Percentiles rank a stretch among this genome's conserved stretches.
phyloP scores from a whole-genome alignment of 2,888 invertebrate species.

The Cantharis lateralis region DNA sequence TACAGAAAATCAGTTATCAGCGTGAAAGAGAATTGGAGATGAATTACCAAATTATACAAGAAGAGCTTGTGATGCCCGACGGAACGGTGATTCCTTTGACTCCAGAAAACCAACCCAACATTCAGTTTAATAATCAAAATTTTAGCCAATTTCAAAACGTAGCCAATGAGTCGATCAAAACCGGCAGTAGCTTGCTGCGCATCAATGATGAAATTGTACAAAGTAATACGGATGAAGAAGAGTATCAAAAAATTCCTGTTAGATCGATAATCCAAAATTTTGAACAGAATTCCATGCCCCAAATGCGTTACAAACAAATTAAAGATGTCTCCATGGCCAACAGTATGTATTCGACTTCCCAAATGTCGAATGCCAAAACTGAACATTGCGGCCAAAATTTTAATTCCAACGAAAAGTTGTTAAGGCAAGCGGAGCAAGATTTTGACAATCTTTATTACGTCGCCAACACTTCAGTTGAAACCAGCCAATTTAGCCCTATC shows the following conservation, averaged over 20 bases:
- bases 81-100: conserved; percentile 15
- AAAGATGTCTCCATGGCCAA: conserved; percentile 41
- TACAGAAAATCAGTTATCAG: conserved; percentile 51
- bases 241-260: conserved; percentile 56
- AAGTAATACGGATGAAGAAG: conserved; percentile 36
- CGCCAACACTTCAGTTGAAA: conserved; percentile 50
- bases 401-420: conserved; percentile 31
- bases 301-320: conserved; percentile 60
- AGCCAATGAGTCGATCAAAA: not conserved
- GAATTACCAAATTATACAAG: conserved; percentile 49
- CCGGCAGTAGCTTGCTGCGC: not conserved
- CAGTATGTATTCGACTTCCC: not conserved
- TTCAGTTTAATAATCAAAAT: not conserved
- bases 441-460: conserved; percentile 52
- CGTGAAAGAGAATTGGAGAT: conserved; percentile 49
- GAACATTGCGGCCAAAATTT: not conserved
- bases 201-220: not conserved
- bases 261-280: conserved; percentile 63
- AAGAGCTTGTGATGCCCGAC: conserved; percentile 42
- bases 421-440: conserved; percentile 47
- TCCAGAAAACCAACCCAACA: not conserved
- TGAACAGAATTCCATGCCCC: conserved; percentile 65
- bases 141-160: not conserved
- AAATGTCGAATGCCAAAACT: not conserved
- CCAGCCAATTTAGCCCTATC: conserved; percentile 44